Conservation (phyloP, 2,113 vertebrate species). For the Cebus imitator region DNA sequence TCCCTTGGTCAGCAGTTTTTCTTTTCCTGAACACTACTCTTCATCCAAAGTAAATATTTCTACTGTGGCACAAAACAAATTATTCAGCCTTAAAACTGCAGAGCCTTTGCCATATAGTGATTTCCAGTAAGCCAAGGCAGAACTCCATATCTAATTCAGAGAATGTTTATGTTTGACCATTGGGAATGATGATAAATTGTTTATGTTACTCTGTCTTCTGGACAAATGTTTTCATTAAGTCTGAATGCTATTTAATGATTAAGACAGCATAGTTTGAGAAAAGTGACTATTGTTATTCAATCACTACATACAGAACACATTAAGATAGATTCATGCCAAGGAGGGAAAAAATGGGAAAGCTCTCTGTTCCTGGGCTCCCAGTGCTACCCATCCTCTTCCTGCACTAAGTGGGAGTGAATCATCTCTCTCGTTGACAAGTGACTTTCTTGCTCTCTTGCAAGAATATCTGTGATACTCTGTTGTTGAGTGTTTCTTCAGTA, state of each 20-base stretch:
- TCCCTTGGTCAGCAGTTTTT: conserved; percentile 51
- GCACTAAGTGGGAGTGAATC: rapidly evolving
- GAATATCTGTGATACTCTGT: not conserved
- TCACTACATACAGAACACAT: not conserved
- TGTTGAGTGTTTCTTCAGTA: not conserved
- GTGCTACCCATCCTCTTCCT: rapidly evolving
- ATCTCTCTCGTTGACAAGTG: not conserved
- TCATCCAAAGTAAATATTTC: conserved; percentile 67
- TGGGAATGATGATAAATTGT: conserved; percentile 55
- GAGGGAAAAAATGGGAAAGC: not conserved
- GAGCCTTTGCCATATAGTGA: conserved; percentile 35
- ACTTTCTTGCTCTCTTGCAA: not conserved
- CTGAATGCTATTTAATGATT: conserved; percentile 39
- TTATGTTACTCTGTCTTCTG: conserved; percentile 48
- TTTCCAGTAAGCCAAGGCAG: conserved; percentile 34
- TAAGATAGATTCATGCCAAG: not conserved
- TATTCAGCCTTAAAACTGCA: conserved; percentile 46
- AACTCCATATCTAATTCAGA: conserved; percentile 29
- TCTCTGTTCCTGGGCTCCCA: rapidly evolving
- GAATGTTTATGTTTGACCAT: conserved; percentile 59
- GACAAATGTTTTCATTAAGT: conserved; percentile 43
- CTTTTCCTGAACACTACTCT: conserved; percentile 1
- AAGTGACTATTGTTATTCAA: not conserved
- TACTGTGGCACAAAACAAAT: conserved; percentile 66
- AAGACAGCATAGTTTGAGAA: not conserved